These are phyloP conservation scores for Crossaster papposus DNA, from an alignment of 53 echinoderm and acorn worm genomes.

Conservation along the genomic window DNA sequence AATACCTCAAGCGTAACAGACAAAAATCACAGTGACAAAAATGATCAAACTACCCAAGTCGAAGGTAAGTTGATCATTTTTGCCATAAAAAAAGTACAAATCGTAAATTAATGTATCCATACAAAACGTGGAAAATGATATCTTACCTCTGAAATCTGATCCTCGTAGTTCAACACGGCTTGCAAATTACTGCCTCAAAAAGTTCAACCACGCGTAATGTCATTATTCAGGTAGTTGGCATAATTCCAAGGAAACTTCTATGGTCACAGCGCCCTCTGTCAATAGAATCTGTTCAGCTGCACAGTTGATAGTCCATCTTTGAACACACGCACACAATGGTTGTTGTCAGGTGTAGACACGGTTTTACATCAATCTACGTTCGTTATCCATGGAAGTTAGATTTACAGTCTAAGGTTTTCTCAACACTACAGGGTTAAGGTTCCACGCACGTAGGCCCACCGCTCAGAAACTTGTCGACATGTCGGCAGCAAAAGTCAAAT, in stretches of 20 bases:
- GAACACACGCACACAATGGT: too few relatives aligned
- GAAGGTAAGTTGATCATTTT: background rate
- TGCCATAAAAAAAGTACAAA: background rate
- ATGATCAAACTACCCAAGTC: background rate
- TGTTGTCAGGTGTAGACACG: too few relatives aligned
- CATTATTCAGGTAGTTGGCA: background rate
- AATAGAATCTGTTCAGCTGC: background rate
- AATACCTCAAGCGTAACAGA: background rate
- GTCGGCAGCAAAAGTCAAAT: too few relatives aligned
- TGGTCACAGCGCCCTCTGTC: background rate
- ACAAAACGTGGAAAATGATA: background rate
- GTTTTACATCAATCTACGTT: too few relatives aligned
- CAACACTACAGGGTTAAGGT: too few relatives aligned
- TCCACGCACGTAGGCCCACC: too few relatives aligned
- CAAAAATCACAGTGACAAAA: too few relatives aligned
- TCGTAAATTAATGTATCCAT: background rate
- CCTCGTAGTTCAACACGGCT: background rate
- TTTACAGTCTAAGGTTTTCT: too few relatives aligned
- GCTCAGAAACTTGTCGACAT: too few relatives aligned
- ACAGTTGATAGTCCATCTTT: too few relatives aligned
- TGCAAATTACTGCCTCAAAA: background rate
- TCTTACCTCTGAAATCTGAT: constrained; percentile 3
- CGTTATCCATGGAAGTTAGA: too few relatives aligned
- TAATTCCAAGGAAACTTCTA: too few relatives aligned
- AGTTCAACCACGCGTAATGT: background rate